These are phyloP conservation scores for Threskiornis aethiopicus DNA, from an alignment of 2,797 vertebrate genomes.

Conservation along the genomic window DNA sequence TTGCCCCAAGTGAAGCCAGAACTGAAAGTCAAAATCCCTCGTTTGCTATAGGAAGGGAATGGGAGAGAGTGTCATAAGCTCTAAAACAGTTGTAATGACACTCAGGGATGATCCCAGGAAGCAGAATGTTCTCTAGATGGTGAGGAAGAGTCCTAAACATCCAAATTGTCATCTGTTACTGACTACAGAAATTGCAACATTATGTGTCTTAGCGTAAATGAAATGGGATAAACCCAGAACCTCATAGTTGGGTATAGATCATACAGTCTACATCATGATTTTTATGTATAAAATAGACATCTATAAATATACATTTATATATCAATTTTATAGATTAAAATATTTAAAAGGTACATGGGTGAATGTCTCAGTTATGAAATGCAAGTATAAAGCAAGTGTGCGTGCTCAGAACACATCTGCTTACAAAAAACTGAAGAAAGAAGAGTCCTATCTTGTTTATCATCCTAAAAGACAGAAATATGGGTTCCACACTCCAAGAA, in stretches of 20 bases:
- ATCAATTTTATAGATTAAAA: not conserved
- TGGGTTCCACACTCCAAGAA: not conserved
- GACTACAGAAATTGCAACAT: not conserved
- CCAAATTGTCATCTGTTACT: not conserved
- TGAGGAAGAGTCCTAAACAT: not conserved
- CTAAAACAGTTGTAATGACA: not conserved
- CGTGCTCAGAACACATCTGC: not conserved
- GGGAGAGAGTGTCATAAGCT: not conserved
- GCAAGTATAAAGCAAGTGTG: not conserved
- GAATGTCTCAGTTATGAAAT: not conserved
- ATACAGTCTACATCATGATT: not conserved
- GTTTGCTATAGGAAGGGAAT: not conserved
- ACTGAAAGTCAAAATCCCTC: not conserved
- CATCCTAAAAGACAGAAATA: not conserved
- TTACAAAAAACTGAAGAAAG: not conserved
- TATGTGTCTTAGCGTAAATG: not conserved
- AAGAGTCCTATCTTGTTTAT: not conserved
- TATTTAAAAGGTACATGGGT: not conserved
- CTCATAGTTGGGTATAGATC: not conserved
- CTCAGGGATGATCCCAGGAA: not conserved
- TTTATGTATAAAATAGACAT: not conserved
- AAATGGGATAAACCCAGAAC: not conserved
- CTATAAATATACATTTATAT: not conserved
- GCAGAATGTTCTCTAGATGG: not conserved
- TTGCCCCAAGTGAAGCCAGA: not conserved